Base-by-base conservation (phyloP, 2,888 invertebrate species). In the Aporophyla nigra region DNA sequence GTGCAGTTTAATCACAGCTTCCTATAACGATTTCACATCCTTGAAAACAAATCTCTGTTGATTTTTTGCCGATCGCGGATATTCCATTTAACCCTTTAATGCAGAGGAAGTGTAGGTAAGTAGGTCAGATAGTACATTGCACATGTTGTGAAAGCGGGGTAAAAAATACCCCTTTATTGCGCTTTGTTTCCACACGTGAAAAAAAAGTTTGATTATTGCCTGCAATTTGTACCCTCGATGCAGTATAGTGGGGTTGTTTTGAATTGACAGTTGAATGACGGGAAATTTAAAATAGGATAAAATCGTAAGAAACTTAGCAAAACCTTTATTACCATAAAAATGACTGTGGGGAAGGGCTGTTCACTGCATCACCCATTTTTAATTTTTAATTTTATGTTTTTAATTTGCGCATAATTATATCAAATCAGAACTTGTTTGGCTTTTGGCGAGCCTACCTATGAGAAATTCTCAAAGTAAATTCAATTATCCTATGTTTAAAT, bases 41-140 rank as follows among this genome's bases (percentile, higher is more conserved):
- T 89, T 79, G 89, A 92, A 92, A 91, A 91, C 89, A 87, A 87
- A 92, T 92, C 89, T 88, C 81, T 74, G 89, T 85, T 78, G 82
- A 87, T 90, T 90, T 91, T 94, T 93, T 93, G 91, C 91, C 88
- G 88, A 85, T 92, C 91, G 93, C 93, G 94, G 94, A 95, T 95
- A 95, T 94, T 93, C 92, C 90, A 94, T 94, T 90, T 94, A 96
- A 95, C 96, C 95, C 94, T 95, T 95, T 94, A 93, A 94, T 92
- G 94, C 93, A 93, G 89, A 96, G 96, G 96, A 96, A 95, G 96
- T 95, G 94, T 96, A 92, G 91, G 92, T 92, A 96, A 95, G 96
- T 96, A 95, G 96, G 96, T 96, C 95, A 95, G 93, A 93, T 93
- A 93, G 92, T 91, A 93, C 94, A 95, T 95, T 95, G 96, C 96